Conservation (phyloP, 2,113 vertebrate species). For the Triplophysa siluroides region DNA sequence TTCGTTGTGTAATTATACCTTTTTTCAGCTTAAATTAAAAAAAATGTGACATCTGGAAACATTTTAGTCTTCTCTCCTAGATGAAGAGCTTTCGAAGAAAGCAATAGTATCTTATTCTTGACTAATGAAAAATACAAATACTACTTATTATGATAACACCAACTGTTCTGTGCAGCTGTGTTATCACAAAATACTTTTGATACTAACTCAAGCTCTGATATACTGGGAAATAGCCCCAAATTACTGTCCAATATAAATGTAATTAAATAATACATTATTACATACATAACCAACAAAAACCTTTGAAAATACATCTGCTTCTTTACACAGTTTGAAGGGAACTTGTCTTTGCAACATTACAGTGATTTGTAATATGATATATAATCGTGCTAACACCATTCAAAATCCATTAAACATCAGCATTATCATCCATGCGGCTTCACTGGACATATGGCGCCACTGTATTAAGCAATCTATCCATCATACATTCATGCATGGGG, state of each 20-base stretch:
- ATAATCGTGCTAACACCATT: slow-evolving; percentile 34
- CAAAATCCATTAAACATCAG: slow-evolving; percentile 36
- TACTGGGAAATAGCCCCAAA: not conserved
- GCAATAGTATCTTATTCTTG: slow-evolving; percentile 1
- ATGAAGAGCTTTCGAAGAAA: slow-evolving; percentile 31
- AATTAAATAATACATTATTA: too few species aligned
- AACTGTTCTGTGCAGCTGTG: not conserved
- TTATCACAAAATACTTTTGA: not conserved
- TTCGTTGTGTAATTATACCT: slow-evolving; percentile 44
- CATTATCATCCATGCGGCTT: slow-evolving; percentile 11
- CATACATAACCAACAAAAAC: not conserved
- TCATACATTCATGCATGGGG: not conserved
- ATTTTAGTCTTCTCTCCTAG: slow-evolving; percentile 58
- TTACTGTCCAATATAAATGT: too few species aligned
- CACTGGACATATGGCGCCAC: slow-evolving; percentile 14
- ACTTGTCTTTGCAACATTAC: slow-evolving; percentile 16
- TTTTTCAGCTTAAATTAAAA: slow-evolving; percentile 46
- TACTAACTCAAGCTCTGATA: not conserved
- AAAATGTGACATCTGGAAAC: slow-evolving; percentile 67
- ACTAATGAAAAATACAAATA: slow-evolving; percentile 16
- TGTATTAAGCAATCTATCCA: slow-evolving; percentile 20
- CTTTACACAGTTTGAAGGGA: slow-evolving; percentile 1
- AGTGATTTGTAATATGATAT: slow-evolving; percentile 40
- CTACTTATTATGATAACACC: not conserved
- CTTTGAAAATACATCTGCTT: not conserved